phyloP scores from a whole-genome alignment of 2,888 invertebrate species.

The Pollenia griseotomentosa region DNA sequence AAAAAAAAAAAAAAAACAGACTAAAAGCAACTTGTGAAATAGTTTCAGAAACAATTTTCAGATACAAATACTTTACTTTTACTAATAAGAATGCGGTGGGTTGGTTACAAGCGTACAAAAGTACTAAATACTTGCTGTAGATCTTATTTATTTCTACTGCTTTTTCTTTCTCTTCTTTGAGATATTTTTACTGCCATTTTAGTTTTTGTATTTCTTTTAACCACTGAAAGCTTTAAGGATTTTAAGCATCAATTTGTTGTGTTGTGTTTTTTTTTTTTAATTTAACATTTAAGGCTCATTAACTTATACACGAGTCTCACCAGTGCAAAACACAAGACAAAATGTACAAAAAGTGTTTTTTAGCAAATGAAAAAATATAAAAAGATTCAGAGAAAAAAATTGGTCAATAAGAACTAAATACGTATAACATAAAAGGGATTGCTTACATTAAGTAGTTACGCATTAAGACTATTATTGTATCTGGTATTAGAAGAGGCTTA shows the following conservation, averaged over 20 bases:
- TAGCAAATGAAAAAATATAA: background rate
- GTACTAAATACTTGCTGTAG: slow-evolving; percentile 19
- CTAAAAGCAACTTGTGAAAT: slow-evolving; percentile 27
- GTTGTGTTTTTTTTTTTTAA: slow-evolving; percentile 31
- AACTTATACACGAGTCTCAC: slow-evolving; percentile 30
- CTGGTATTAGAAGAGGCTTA: slow-evolving; percentile 62
- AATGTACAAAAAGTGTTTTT: slow-evolving; percentile 8
- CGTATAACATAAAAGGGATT: slow-evolving; percentile 50
- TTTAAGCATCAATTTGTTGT: slow-evolving; percentile 43
- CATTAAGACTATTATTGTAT: slow-evolving; percentile 58
- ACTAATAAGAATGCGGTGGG: slow-evolving; percentile 6
- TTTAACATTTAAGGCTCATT: slow-evolving; percentile 60
- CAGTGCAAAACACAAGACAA: background rate
- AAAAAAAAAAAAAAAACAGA: background rate
- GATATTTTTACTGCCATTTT: background rate
- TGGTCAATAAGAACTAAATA: slow-evolving; percentile 55
- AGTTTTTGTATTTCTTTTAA: background rate
- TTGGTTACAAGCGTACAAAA: background rate
- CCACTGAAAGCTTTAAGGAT: slow-evolving; percentile 41
- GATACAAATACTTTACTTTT: slow-evolving; percentile 7
- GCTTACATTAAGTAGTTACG: slow-evolving; percentile 58
- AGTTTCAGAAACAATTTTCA: slow-evolving; percentile 28
- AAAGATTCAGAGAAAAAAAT: background rate
- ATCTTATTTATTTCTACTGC: background rate
- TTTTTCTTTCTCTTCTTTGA: background rate